Evolutionary conservation across 2,113 vertebrate species (phyloP), one percentile per base, ranked within the genome.

Genomic region (Tyto alba): DNA sequence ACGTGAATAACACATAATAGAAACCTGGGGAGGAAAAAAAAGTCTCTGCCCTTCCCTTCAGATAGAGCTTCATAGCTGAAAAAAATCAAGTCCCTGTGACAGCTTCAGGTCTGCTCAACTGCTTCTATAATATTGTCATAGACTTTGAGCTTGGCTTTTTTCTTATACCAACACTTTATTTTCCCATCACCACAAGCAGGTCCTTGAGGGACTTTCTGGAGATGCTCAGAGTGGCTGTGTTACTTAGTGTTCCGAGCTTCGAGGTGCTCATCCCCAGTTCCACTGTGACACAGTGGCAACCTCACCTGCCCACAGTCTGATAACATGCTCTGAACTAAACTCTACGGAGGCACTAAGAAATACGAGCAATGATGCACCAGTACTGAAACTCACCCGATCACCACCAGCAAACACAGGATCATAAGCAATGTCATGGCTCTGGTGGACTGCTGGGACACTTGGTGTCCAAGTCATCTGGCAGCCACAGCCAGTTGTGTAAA

Each of bases 321-420:
- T 18, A 63, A 6, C 19, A 15, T 0, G 1, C 19, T 1, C 1
- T 3, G 15, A 20, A 0, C 36, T 27, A 40, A 76, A 14, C n/a
- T 76, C 23, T 77, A 2, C 0, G 3, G 13, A 59, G 68, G 15
- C n/a, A 21, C 3, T 3, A 2, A 45, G 79, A 62, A 18, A 23
- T 4, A 32, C 1, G 45, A 30, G 34, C 55, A 48, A 7, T 6
- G 55, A 8, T 29, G 60, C 11, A 11, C 32, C 36, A 0, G 1
- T 43, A 10, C 26, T 29, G n/a, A 47, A 55, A 0, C 53, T 41
- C 55, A 40, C 10, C 16, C 4, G 2, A 53, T 5, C 57, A 23
- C 41, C 1, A 3, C 6, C 34, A 53, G 11, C 53, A 38, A 52
- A 3, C 16, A 14, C 15, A 7, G 64, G 13, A 4, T 30, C 0